Conservation (phyloP, 1,140 invertebrate species). For the Holcopasites calliopsidis region DNA sequence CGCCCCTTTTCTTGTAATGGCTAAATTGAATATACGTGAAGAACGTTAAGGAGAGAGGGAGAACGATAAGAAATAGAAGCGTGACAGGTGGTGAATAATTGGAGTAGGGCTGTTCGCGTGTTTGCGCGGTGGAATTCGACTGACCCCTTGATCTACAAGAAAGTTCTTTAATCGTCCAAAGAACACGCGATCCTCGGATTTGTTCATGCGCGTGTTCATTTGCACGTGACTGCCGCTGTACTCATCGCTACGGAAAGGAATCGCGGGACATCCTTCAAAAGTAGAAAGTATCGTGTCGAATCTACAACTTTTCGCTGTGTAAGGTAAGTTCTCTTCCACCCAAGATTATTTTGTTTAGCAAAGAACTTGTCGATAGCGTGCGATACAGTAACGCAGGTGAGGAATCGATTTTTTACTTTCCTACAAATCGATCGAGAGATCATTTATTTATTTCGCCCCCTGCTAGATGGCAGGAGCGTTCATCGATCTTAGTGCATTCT, state of each 20-base stretch:
- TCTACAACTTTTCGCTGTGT: background rate
- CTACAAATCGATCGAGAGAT: too few relatives aligned
- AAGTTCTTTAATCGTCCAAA: background rate
- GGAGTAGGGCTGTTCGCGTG: background rate
- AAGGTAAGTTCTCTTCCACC: conserved; percentile 7
- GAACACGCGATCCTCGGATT: background rate
- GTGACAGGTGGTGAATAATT: background rate
- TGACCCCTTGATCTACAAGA: background rate
- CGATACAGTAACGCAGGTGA: too few relatives aligned
- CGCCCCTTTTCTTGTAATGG: too few relatives aligned
- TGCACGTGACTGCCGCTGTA: conserved; percentile 16
- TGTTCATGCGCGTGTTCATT: conserved; percentile 13
- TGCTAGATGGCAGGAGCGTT: too few relatives aligned
- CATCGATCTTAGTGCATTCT: too few relatives aligned
- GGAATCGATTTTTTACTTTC: too few relatives aligned
- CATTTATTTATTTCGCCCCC: too few relatives aligned
- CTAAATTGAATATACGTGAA: too few relatives aligned
- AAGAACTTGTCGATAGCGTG: too few relatives aligned
- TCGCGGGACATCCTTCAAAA: too few relatives aligned
- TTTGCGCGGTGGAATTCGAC: too few relatives aligned
- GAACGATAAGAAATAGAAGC: background rate
- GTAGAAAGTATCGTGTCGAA: background rate
- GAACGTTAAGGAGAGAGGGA: background rate
- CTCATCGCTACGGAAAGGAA: background rate
- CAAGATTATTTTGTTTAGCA: too few relatives aligned